Evolutionary conservation across 2,888 invertebrate species (phyloP), one percentile per base, ranked within the genome.

Genomic region (Scrobipalpa costella): DNA sequence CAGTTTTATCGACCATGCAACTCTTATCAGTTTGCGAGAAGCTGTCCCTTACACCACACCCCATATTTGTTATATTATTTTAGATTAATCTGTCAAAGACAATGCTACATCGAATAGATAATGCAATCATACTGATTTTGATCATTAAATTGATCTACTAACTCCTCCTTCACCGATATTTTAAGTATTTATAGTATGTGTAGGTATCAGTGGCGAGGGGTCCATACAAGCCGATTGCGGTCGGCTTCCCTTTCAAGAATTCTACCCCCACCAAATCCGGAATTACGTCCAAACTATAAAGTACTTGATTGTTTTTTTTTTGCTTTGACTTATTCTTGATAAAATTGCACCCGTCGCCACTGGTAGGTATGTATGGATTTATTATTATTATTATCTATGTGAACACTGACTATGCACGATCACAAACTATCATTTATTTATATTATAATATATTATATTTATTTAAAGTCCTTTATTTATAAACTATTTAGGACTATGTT

Each of bases 371-470:
- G 65, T 70, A 67, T 70, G 65, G 33, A 66, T 71, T n/a, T n/a
- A n/a, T n/a, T n/a, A n/a, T n/a, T n/a, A n/a, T 68, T 65, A 72
- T 69, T 72, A 71, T 69, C 49, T 60, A 57, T 69, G 70, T 73
- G 69, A 78, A 78, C 73, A 79, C 70, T 75, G 73, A 79, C 63
- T 61, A 67, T 80, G 69, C 80, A 82, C 80, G 68, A 79, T 77
- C 82, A 85, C 80, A 67, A 73, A 71, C 76, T 77, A 74, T 72
- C 64, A 73, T 71, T 69, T 68, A 68, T 72, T 71, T 69, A 69
- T 73, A 73, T 70, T 70, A 68, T 69, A 67, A 68, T 68, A 70
- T 69, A n/a, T n/a, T n/a, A n/a, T n/a, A n/a, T n/a, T n/a, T n/a
- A n/a, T n/a, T n/a, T 61, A 66, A 68, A 72, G 71, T 76, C 71